Base-by-base conservation (phyloP, 2,797 vertebrate genomes). In the Manis javanica region DNA sequence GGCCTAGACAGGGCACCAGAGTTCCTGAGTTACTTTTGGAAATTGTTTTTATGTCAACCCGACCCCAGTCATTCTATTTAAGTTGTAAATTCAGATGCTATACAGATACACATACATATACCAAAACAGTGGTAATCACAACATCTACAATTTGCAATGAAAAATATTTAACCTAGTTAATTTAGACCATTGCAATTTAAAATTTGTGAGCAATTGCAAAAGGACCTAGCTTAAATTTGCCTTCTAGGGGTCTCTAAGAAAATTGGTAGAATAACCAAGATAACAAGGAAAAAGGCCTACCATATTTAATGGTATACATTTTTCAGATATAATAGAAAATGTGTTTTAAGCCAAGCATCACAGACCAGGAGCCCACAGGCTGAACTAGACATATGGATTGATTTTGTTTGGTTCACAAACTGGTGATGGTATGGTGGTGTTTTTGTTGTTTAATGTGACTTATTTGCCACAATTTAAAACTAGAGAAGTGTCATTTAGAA, bases 401-500 rank as follows among this genome's bases (percentile, higher is more conserved):
- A 9, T 81, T 82, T 85, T 74, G 19, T 92, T 90, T 77, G 34
- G 8, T 46, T 97, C 39, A 83, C 10, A 23, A 26, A n/a, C 2
- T 83, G 23, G 59, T 92, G 10, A 24, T 63, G 24, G 34, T 37
- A 46, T 46, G 7, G 42, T 71, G 7, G 49, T 92, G 26, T 51
- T 93, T 31, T 39, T 34, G 8, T 49, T 96, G 42, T 57, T 82
- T 42, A 55, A 84, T 89, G 89, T 84, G 51, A 84, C 24, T 61
- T 66, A 59, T 26, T 95, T 96, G 39, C 55, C 75, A 57, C 87
- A 66, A 75, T 91, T 91, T 87, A n/a, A 95, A 96, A 91, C 85
- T 63, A 71, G 15, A 79, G 4, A 81, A 42, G 2, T 61, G 13
- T 74, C 13, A 46, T 46, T 3, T 31, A 68, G 39, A 72, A 74